These are phyloP conservation scores for Albula glossodonta DNA, from an alignment of 2,113 vertebrate species.

Conservation along the genomic window DNA sequence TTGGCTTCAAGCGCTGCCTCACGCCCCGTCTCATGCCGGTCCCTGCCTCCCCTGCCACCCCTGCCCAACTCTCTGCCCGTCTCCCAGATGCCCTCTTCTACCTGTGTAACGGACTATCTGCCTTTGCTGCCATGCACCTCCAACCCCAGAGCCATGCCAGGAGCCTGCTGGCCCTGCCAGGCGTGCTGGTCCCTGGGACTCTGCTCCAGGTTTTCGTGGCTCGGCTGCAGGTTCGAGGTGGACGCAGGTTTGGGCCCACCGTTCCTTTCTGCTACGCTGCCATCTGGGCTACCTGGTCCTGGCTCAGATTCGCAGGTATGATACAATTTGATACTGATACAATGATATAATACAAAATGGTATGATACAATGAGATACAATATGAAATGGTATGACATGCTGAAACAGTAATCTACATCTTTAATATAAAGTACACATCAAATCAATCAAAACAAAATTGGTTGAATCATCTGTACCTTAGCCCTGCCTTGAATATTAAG, in stretches of 20 bases:
- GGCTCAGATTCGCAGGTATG: constrained; percentile 32
- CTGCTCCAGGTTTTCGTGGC: constrained; percentile 32
- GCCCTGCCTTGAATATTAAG: too few relatives aligned
- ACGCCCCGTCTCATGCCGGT: constrained; percentile 17
- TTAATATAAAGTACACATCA: too few relatives aligned
- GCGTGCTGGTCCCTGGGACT: constrained; percentile 28
- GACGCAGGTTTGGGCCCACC: constrained; percentile 27
- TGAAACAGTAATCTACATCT: too few relatives aligned
- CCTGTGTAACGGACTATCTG: constrained; percentile 35
- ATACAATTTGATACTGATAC: not conserved
- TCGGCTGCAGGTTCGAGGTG: constrained; percentile 31
- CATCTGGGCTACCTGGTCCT: constrained; percentile 29
- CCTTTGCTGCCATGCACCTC: constrained; percentile 26
- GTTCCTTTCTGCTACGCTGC: constrained; percentile 36
- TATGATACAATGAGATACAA: too few relatives aligned
- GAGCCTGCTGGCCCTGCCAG: constrained; percentile 21
- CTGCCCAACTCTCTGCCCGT: constrained; percentile 16
- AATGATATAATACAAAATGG: not conserved
- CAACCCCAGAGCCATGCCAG: not conserved
- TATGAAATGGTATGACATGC: too few relatives aligned
- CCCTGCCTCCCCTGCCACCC: not conserved
- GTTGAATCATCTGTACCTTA: not conserved
- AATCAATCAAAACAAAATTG: too few relatives aligned
- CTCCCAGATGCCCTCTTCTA: constrained; percentile 34
- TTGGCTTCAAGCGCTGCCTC: constrained; percentile 25